Percentiles rank a stretch among this genome's conserved stretches.
phyloP scores from a whole-genome alignment of 1,140 invertebrate species.

The Drosophila parvula region DNA sequence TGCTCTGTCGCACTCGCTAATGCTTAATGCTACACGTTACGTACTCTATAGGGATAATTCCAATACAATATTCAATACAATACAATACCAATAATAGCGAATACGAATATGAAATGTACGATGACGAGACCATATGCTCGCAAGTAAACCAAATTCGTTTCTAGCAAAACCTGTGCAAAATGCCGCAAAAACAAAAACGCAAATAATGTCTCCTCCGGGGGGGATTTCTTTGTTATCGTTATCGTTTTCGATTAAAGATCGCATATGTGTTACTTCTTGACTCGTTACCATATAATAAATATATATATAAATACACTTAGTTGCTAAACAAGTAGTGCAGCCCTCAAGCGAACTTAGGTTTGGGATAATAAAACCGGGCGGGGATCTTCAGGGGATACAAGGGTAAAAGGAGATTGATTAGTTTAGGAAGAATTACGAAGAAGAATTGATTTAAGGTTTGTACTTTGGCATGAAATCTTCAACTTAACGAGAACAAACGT shows the following conservation, averaged over 20 bases:
- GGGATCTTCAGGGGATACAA: background rate
- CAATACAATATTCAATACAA: conserved; percentile 60
- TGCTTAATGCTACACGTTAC: conserved; percentile 49
- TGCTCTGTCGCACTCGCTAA: conserved; percentile 30
- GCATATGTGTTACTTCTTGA: conserved; percentile 37
- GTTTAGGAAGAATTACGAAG: conserved; percentile 69
- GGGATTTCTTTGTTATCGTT: conserved; percentile 3
- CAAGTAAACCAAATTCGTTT: conserved; percentile 72
- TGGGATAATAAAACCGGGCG: conserved; percentile 11
- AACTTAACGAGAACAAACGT: conserved; percentile 82
- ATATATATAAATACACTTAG: conserved; percentile 32
- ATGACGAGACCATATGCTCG: conserved; percentile 15
- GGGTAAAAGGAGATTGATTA: conserved; percentile 24
- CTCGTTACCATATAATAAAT: conserved; percentile 6
- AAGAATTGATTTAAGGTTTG: conserved; percentile 80
- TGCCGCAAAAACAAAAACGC: conserved; percentile 10
- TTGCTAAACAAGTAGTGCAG: conserved; percentile 54
- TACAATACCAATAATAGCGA: conserved; percentile 42
- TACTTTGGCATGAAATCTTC: conserved; percentile 80
- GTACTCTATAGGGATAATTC: conserved; percentile 58
- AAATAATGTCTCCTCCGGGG: conserved; percentile 35
- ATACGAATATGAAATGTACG: conserved; percentile 48
- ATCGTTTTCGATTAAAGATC: conserved; percentile 23
- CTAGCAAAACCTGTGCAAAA: conserved; percentile 71
- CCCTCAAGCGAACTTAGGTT: conserved; percentile 43